Percentiles rank a stretch among this genome's conserved stretches.
phyloP scores from a whole-genome alignment of 1,140 invertebrate genomes.

The Oreohelix idahoensis region DNA sequence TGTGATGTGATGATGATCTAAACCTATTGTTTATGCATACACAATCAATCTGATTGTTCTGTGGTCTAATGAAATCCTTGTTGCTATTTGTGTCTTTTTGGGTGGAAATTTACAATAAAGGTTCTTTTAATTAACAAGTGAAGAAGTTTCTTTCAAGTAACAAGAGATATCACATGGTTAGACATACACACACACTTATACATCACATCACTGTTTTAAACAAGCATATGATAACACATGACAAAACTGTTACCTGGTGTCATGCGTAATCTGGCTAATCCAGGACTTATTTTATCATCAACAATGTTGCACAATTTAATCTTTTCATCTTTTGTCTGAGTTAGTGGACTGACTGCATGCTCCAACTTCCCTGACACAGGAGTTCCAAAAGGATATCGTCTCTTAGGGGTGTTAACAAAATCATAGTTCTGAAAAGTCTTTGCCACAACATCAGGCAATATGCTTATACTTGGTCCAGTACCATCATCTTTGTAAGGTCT shows the following conservation, averaged over 20 bases:
- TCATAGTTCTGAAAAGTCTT: neutral
- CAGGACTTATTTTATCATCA: slow-evolving; percentile 30
- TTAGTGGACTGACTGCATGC: neutral
- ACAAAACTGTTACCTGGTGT: slow-evolving; percentile 12
- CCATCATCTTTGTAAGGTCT: neutral
- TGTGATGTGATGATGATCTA: no score
- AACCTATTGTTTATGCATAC: no score
- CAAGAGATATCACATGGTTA: no score
- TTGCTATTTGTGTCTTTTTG: no score
- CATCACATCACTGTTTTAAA: neutral
- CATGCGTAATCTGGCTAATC: slow-evolving; percentile 30
- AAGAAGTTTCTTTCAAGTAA: no score
- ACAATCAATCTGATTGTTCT: no score
- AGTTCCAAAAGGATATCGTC: neutral
- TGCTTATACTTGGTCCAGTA: neutral
- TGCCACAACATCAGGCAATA: neutral
- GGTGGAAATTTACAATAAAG: no score
- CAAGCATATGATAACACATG: neutral
- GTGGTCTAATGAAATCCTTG: no score
- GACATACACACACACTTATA: no score
- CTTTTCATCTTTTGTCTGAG: neutral
- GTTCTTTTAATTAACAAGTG: no score
- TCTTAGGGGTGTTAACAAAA: neutral
- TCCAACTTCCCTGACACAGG: neutral
- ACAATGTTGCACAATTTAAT: neutral